Conservation (phyloP, 92 coral and sea anemone genomes). For the Anthopleura xanthogrammica region DNA sequence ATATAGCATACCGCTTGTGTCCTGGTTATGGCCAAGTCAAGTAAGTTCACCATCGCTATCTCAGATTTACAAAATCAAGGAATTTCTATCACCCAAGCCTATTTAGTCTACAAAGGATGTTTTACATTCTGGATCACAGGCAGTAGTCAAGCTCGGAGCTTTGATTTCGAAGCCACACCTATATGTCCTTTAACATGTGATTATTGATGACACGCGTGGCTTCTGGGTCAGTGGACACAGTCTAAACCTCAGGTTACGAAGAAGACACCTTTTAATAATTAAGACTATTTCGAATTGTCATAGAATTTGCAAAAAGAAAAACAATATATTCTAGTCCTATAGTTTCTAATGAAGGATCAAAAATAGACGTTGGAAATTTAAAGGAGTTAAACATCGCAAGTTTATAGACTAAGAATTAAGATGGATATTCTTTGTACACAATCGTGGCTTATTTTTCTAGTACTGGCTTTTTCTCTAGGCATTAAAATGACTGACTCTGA, state of each 20-base stretch:
- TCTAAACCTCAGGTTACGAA: not conserved
- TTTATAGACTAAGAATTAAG: not conserved
- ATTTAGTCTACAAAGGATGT: no score
- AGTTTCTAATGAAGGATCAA: no score
- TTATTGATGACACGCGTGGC: not conserved
- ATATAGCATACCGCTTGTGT: no score
- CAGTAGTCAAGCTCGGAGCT: not conserved
- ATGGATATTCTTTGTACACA: not conserved
- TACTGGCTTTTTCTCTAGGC: not conserved
- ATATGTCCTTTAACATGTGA: not conserved
- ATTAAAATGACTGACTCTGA: constrained; percentile 15
- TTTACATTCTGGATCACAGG: no score
- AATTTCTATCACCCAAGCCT: no score
- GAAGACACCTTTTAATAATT: not conserved
- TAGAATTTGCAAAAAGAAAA: not conserved
- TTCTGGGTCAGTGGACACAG: not conserved
- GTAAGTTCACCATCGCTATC: no score
- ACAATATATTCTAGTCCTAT: not conserved
- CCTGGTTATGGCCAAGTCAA: no score
- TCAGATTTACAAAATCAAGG: no score
- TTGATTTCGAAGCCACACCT: not conserved
- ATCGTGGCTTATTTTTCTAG: not conserved
- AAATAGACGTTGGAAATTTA: no score
- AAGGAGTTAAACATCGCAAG: not conserved
- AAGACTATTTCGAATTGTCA: not conserved